Base-by-base conservation (phyloP, 1,140 invertebrate genomes). In the Orchesella cincta region DNA sequence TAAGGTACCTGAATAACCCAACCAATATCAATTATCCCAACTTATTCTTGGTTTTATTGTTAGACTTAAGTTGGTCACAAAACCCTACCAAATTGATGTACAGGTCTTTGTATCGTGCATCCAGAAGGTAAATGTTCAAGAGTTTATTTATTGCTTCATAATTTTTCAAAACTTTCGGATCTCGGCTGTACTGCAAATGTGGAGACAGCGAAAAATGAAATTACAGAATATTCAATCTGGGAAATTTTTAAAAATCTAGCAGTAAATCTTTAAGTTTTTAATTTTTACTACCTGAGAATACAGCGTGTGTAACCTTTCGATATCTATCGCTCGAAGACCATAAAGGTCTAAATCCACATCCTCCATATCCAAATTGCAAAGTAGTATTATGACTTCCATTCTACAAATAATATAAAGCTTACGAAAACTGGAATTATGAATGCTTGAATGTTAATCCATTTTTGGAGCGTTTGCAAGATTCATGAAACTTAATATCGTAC, bases 1-100 rank as follows among this genome's bases (percentile, higher is more conserved):
- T 86, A 87, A 20, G 84, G 84, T 14, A 81, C 79, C 85, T 86
- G 81, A 28, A 84, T 72, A 82, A 75, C 73, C 28, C 76, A 78
- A 39, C 20, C 57, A 76, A 29, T 26, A 35, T 52, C 28, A 46
- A 46, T 46, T 46, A 46, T 12, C 8, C 20, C 39, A 46, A 46
- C 20, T 46, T 8, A 46, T 46, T 12, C 20, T 12, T 20, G 20
- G 20, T 46, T 46, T 46, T 20, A 46, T 46, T 46, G 8, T 16
- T 28, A n/a, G n/a, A n/a, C n/a, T n/a, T n/a, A n/a, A n/a, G n/a
- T n/a, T n/a, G n/a, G n/a, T n/a, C n/a, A n/a, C n/a, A n/a, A n/a
- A n/a, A 80, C 73, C 78, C 8, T 78, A 84, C 83, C 77, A 84
- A 74, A 79, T 83, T 82, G 12, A 84, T 70, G 20, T 76, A 76